Evolutionary conservation across 2,797 vertebrate genomes (phyloP).

Genomic region (Mormyrops attenuatus): DNA sequence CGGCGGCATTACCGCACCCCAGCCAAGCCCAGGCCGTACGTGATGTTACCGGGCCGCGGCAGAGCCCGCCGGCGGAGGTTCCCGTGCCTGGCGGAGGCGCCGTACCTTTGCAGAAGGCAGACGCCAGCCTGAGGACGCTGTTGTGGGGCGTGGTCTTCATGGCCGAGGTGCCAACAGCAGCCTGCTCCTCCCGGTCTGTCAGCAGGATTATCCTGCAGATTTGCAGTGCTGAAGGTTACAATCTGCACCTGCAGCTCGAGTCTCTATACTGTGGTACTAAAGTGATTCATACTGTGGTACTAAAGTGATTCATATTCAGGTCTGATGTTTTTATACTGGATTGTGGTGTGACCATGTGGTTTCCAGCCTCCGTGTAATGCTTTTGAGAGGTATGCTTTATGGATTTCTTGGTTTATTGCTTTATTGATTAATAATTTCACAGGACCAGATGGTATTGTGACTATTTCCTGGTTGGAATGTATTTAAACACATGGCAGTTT

Average conservation of each 20-base stretch:
- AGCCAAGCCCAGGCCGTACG: not conserved
- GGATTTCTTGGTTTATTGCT: not conserved
- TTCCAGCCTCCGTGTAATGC: not conserved
- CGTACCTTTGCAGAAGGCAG: slow-evolving; percentile 86
- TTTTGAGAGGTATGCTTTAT: not conserved
- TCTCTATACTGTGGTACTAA: not conserved
- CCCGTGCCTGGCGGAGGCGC: not conserved
- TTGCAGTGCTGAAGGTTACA: not conserved
- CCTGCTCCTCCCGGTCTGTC: slow-evolving; percentile 78
- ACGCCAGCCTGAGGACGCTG: slow-evolving; percentile 76
- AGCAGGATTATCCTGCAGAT: slow-evolving; percentile 73
- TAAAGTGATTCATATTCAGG: too few relatives aligned
- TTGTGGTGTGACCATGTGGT: not conserved
- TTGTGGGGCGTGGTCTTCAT: slow-evolving; percentile 63
- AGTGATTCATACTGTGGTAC: not conserved
- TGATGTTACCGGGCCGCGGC: not conserved
- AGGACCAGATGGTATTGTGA: not conserved
- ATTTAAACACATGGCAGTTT: not conserved
- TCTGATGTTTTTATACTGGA: not conserved
- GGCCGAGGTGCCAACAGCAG: slow-evolving; percentile 58
- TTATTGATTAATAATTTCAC: not conserved
- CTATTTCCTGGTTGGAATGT: not conserved
- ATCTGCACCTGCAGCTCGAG: rapidly evolving
- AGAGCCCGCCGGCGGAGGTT: not conserved
- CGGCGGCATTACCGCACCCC: not conserved